phyloP scores from a whole-genome alignment of 2,797 vertebrate genomes.

The Allochrocebus solatus region DNA sequence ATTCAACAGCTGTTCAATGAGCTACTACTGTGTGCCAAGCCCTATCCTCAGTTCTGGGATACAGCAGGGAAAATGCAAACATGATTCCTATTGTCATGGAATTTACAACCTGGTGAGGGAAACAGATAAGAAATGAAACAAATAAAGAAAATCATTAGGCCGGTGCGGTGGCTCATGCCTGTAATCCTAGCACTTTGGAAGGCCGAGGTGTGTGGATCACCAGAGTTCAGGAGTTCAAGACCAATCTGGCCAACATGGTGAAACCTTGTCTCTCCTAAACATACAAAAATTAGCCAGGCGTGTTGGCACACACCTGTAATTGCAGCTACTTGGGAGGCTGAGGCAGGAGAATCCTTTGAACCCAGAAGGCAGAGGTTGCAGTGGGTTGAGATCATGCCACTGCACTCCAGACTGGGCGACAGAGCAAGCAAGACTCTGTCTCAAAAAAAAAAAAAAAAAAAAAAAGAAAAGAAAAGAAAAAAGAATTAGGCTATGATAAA shows the following conservation, averaged over 20 bases:
- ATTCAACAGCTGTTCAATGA: neutral
- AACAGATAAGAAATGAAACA: neutral
- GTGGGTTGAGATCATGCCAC: neutral
- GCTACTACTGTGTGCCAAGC: neutral
- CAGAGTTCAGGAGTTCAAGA: neutral
- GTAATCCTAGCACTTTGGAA: neutral
- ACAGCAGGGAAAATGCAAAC: neutral
- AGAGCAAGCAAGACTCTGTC: neutral
- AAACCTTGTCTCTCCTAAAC: neutral
- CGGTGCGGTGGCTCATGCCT: accelerated
- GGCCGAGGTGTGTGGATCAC: neutral
- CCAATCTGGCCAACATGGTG: neutral
- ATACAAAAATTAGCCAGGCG: neutral
- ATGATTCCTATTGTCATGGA: neutral
- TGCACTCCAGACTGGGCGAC: neutral
- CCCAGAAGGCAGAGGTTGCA: neutral
- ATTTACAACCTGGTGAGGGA: neutral
- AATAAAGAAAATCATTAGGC: neutral
- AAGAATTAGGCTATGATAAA: neutral
- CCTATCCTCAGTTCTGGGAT: neutral
- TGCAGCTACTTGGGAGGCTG: neutral
- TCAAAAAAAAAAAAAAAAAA: neutral
- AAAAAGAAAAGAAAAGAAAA: no score
- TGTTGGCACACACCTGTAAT: neutral
- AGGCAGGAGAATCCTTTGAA: neutral